Conservation (phyloP, 2,797 vertebrate genomes). For the Botia kubotai region DNA sequence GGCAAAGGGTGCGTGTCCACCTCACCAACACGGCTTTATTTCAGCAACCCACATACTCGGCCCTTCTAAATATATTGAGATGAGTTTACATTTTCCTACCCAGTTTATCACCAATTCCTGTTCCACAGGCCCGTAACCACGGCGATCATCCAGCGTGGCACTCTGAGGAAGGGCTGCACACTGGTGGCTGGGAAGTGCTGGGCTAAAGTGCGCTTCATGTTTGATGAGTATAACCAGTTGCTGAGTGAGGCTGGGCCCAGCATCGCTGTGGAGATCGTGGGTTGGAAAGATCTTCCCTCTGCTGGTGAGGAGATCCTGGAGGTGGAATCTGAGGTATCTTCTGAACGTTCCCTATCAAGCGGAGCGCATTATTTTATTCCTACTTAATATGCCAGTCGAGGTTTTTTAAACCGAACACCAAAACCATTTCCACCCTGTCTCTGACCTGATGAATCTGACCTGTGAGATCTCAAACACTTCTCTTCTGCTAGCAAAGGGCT, state of each 20-base stretch:
- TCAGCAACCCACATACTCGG: background rate
- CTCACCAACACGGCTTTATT: background rate
- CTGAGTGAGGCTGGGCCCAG: conserved; percentile 82
- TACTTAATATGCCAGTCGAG: too few relatives aligned
- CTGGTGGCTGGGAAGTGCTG: conserved; percentile 90
- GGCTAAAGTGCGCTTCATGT: conserved; percentile 93
- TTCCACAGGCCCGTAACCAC: conserved; percentile 85
- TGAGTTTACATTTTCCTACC: too few relatives aligned
- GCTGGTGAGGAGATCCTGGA: conserved; percentile 91
- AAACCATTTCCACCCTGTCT: too few relatives aligned
- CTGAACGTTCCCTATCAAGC: background rate
- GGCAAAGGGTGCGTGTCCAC: conserved; percentile 86
- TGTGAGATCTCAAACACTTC: background rate
- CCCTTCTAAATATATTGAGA: too few relatives aligned
- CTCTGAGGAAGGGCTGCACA: conserved; percentile 83
- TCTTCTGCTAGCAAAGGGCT: conserved; percentile 80
- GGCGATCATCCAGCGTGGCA: conserved; percentile 89
- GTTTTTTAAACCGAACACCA: background rate
- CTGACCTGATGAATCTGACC: too few relatives aligned
- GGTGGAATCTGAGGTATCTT: conserved; percentile 90
- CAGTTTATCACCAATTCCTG: background rate
- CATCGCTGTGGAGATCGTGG: conserved; percentile 86
- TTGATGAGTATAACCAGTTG: conserved; percentile 84
- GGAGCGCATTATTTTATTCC: too few relatives aligned
- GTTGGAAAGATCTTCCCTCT: conserved; percentile 92